Conservation (phyloP, 2,797 vertebrate genomes). For the Gymnocypris eckloni region DNA sequence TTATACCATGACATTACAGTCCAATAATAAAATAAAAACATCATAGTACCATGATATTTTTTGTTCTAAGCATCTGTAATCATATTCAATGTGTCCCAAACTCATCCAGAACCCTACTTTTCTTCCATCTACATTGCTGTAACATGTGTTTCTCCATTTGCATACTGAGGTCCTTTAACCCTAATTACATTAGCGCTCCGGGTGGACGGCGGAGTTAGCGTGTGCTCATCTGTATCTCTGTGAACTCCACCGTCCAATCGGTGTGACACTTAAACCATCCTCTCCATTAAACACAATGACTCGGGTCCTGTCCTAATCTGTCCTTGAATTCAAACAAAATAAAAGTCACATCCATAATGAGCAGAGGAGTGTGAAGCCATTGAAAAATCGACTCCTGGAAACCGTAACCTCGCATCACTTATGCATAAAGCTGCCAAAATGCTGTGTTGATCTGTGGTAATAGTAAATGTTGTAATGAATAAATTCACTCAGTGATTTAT, state of each 20-base stretch:
- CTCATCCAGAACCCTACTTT: neutral
- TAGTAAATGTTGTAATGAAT: neutral
- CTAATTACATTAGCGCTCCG: constrained; percentile 24
- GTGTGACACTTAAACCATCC: constrained; percentile 38
- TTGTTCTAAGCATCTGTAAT: neutral
- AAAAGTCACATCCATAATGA: constrained; percentile 13
- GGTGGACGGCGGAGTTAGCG: neutral
- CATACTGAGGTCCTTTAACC: constrained; percentile 22
- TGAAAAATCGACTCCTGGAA: constrained; percentile 10
- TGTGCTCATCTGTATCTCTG: constrained; percentile 28
- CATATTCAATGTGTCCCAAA: neutral
- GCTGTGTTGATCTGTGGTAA: neutral
- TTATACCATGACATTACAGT: neutral
- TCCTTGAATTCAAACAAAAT: constrained; percentile 43
- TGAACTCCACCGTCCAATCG: constrained; percentile 26
- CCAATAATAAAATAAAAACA: neutral
- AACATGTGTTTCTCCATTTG: neutral
- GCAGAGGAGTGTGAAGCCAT: constrained; percentile 22
- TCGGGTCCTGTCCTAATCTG: constrained; percentile 36
- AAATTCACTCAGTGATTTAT: neutral
- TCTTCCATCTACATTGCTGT: neutral
- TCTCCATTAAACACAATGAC: constrained; percentile 53
- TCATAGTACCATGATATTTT: neutral
- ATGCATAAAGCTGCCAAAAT: constrained; percentile 7
- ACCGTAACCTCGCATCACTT: neutral